A percentile compares a stretch with the other conserved stretches of the same genome.
Conservation (phyloP, 2,113 vertebrate species). For the Vireo altiloquus region DNA sequence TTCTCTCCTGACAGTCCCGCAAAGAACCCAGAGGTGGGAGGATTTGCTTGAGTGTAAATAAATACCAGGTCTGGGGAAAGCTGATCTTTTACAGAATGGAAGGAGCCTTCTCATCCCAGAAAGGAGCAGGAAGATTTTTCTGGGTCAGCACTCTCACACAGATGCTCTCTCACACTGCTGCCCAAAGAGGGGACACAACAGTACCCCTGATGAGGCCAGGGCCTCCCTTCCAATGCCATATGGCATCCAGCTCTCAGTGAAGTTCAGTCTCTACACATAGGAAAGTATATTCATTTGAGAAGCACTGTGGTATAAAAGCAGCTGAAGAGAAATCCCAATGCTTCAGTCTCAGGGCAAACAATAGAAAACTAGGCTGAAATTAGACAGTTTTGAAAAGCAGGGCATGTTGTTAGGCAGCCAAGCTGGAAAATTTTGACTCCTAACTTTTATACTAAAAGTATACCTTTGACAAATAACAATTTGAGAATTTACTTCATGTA, state of each 20-base stretch:
- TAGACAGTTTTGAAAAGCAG: background rate
- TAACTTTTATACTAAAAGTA: background rate
- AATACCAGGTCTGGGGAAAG: background rate
- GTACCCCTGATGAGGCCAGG: background rate
- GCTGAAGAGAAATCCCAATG: background rate
- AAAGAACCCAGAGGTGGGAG: background rate
- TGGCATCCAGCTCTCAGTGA: background rate
- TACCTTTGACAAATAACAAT: background rate
- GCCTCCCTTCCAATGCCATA: background rate
- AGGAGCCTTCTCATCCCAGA: background rate
- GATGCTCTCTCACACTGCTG: background rate
- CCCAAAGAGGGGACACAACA: background rate
- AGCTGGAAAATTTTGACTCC: background rate
- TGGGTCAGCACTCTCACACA: background rate
- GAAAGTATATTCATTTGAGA: background rate
- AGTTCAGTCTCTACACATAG: background rate
- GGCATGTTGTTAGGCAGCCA: background rate
- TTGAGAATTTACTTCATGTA: background rate
- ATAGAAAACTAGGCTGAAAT: background rate
- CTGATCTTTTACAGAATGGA: background rate
- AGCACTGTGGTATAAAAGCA: background rate
- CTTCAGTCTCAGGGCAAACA: background rate
- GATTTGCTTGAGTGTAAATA: background rate
- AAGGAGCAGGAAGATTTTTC: background rate
- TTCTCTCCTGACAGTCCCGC: background rate